Conservation (phyloP, 2,797 vertebrate genomes). For the Sebastes elongatus region DNA sequence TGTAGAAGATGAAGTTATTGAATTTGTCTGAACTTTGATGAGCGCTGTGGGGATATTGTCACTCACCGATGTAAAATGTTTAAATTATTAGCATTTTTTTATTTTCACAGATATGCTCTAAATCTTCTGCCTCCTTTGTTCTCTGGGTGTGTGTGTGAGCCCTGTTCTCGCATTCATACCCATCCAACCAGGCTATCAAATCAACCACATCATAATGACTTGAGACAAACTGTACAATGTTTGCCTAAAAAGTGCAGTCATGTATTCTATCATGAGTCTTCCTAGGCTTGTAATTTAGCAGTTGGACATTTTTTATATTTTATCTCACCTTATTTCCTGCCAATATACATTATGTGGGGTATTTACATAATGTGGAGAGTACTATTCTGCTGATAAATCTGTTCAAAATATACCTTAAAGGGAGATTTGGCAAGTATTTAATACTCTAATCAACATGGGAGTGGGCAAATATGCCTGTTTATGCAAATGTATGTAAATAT, state of each 20-base stretch:
- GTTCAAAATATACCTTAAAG: no score
- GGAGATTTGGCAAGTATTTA: no score
- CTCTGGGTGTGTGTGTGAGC: neutral
- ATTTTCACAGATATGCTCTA: slow-evolving; percentile 7
- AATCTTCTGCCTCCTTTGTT: slow-evolving; percentile 36
- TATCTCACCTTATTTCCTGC: neutral
- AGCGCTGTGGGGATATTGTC: slow-evolving; percentile 20
- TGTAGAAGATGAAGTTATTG: slow-evolving; percentile 50
- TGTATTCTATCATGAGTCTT: neutral
- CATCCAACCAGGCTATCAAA: slow-evolving; percentile 1
- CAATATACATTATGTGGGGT: neutral
- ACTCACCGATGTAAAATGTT: slow-evolving; percentile 33
- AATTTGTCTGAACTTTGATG: slow-evolving; percentile 44
- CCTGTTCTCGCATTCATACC: neutral
- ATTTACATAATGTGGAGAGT: neutral
- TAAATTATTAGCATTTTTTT: slow-evolving; percentile 18
- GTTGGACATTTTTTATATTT: neutral
- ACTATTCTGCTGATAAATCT: neutral
- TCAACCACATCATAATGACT: slow-evolving; percentile 1
- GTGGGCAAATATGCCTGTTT: no score
- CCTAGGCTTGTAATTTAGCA: slow-evolving; percentile 4
- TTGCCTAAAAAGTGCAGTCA: neutral
- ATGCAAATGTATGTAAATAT: no score
- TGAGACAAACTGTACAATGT: slow-evolving; percentile 1
- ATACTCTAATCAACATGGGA: no score